These are phyloP conservation scores for Symphodus melops DNA, from an alignment of 2,113 vertebrate genomes.

Conservation along the genomic window DNA sequence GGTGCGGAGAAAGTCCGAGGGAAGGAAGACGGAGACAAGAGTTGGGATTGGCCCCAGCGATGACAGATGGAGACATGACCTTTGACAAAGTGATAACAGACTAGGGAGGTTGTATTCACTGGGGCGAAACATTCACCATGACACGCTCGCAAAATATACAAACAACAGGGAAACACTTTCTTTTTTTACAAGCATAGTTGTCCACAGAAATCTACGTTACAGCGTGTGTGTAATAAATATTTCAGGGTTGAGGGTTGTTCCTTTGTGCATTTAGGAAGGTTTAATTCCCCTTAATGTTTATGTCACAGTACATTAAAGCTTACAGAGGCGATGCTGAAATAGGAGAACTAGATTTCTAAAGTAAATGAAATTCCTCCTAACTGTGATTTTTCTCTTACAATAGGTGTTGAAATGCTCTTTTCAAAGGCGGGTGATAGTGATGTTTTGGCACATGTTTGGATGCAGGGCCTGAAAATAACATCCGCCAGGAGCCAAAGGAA, in stretches of 20 bases:
- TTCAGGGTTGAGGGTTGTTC: conserved; percentile 35
- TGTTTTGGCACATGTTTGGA: background rate
- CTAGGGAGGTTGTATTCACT: conserved; percentile 41
- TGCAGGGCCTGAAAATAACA: too few relatives aligned
- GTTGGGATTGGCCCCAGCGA: conserved; percentile 32
- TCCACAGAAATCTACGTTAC: conserved; percentile 44
- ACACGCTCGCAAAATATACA: conserved; percentile 20
- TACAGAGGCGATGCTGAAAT: conserved; percentile 1
- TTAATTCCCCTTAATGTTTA: conserved; percentile 60
- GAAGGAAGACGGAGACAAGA: conserved; percentile 40
- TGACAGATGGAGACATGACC: conserved; percentile 65
- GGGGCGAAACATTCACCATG: conserved; percentile 36
- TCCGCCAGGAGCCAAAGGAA: too few relatives aligned
- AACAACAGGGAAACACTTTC: conserved; percentile 32
- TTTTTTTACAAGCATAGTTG: background rate
- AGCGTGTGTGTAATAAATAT: conserved; percentile 47
- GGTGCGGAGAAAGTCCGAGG: conserved; percentile 43
- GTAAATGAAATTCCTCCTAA: too few relatives aligned
- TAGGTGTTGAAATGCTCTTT: too few relatives aligned
- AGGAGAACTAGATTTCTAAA: too few relatives aligned
- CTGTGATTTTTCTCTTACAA: too few relatives aligned
- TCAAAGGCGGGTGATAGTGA: background rate
- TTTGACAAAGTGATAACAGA: conserved; percentile 56
- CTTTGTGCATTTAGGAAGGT: conserved; percentile 46
- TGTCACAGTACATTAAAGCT: conserved; percentile 31